Percentiles rank a stretch among this genome's conserved stretches.
phyloP scores from a whole-genome alignment of 1,140 invertebrate species.

The Plectrocnemia conspersa region DNA sequence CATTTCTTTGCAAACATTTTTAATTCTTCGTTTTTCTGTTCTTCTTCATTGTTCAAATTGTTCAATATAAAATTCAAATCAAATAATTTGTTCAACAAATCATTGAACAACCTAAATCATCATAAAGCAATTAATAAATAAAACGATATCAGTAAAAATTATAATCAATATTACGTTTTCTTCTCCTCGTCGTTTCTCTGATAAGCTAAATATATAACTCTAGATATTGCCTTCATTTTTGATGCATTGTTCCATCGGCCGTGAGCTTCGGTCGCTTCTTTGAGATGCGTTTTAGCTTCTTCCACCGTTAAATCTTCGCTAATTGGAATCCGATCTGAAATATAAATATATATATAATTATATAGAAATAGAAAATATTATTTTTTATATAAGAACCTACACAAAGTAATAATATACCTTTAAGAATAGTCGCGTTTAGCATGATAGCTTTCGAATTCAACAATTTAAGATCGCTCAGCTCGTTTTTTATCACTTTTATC shows the following conservation, averaged over 20 bases:
- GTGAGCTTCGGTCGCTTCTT: slow-evolving; percentile 9
- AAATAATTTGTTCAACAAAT: slow-evolving; percentile 14
- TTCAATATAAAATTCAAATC: slow-evolving; percentile 12
- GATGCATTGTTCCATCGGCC: slow-evolving; percentile 18
- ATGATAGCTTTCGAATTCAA: slow-evolving; percentile 28
- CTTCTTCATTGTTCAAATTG: slow-evolving; percentile 10
- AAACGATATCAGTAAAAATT: not conserved
- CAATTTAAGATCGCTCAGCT: slow-evolving; percentile 11
- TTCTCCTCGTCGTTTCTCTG: not conserved
- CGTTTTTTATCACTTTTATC: slow-evolving; percentile 9
- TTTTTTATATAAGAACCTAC: not conserved
- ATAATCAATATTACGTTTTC: slow-evolving; percentile 3
- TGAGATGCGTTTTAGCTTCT: slow-evolving; percentile 9
- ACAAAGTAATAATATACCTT: slow-evolving; percentile 17
- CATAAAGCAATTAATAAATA: not conserved
- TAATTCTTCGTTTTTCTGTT: slow-evolving; percentile 10
- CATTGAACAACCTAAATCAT: slow-evolving; percentile 11
- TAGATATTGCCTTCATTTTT: slow-evolving; percentile 13
- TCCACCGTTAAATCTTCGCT: not conserved
- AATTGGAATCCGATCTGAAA: slow-evolving; percentile 8
- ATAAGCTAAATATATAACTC: not conserved
- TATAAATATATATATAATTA: not conserved
- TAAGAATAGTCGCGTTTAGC: slow-evolving; percentile 21
- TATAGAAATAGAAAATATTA: not conserved
- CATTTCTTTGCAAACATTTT: slow-evolving; percentile 1